Conservation (phyloP, 1,140 invertebrate species). For the Notospermus geniculatus region DNA sequence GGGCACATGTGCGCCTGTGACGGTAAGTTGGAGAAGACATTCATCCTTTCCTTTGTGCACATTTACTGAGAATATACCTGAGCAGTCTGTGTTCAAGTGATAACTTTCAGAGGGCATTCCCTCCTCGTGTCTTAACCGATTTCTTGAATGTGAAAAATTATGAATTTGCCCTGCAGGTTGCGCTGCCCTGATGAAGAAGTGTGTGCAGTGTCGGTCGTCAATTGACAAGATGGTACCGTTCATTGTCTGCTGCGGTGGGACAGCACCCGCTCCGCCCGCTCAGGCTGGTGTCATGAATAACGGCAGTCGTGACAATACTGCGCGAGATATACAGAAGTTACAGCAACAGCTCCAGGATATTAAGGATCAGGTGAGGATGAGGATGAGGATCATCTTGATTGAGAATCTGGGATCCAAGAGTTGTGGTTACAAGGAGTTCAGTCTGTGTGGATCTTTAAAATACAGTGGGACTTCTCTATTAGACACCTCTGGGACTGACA, state of each 20-base stretch:
- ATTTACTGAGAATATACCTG: too few relatives aligned
- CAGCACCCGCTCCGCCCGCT: constrained; percentile 43
- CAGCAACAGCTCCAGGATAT: constrained; percentile 96
- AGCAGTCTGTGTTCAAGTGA: too few relatives aligned
- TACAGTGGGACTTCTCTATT: too few relatives aligned
- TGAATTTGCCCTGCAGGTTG: constrained; percentile 71
- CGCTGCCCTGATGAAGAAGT: constrained; percentile 93
- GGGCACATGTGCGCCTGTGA: constrained; percentile 94
- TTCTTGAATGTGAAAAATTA: too few relatives aligned
- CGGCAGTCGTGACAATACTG: constrained; percentile 70
- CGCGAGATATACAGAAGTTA: constrained; percentile 82
- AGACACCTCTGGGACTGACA: too few relatives aligned
- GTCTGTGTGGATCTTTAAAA: too few relatives aligned
- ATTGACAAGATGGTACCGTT: constrained; percentile 68
- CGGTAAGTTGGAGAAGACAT: constrained; percentile 50
- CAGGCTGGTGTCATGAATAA: constrained; percentile 73
- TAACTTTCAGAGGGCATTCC: too few relatives aligned
- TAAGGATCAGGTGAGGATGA: constrained; percentile 88
- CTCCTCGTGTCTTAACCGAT: too few relatives aligned
- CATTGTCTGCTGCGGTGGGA: constrained; percentile 64
- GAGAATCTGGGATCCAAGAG: too few relatives aligned
- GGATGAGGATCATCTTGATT: too few relatives aligned
- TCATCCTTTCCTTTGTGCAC: too few relatives aligned
- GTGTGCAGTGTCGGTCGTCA: constrained; percentile 85
- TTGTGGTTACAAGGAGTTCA: too few relatives aligned